Evolutionary conservation across 1,140 invertebrate species (phyloP).

Genomic region (Bombus pyrosoma): DNA sequence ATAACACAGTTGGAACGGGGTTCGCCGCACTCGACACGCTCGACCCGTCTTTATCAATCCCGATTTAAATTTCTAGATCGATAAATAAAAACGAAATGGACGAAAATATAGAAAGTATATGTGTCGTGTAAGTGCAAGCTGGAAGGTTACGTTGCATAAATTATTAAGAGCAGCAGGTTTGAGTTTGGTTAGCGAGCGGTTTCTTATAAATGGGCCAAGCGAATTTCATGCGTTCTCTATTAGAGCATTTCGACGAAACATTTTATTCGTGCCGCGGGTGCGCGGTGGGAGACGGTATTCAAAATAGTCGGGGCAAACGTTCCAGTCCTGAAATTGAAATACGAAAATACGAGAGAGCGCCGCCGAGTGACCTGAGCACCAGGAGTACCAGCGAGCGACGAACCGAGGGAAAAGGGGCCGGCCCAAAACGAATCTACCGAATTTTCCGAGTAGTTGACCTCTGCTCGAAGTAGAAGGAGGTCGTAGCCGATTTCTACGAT

Average conservation of each 20-base stretch:
- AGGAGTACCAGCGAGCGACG: background rate
- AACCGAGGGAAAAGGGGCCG: background rate
- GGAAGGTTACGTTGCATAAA: background rate
- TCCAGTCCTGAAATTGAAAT: conserved; percentile 38
- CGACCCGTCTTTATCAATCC: background rate
- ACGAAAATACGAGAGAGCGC: conserved; percentile 33
- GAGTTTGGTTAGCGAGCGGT: background rate
- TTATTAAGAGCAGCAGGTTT: background rate
- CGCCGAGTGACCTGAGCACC: conserved; percentile 15
- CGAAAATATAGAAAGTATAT: too few relatives aligned
- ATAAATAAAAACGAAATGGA: conserved; percentile 2
- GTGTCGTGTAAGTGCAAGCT: background rate
- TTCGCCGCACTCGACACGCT: too few relatives aligned
- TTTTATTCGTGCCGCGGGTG: background rate
- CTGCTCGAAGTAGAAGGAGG: background rate
- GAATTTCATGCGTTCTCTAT: background rate
- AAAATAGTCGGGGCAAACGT: conserved; percentile 26
- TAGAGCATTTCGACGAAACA: conserved; percentile 10
- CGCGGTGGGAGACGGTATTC: background rate
- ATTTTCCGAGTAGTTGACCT: conserved; percentile 40
- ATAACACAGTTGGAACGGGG: background rate
- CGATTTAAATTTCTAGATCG: background rate
- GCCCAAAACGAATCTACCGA: conserved; percentile 14
- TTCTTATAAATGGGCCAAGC: background rate
- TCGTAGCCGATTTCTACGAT: background rate